phyloP scores from a whole-genome alignment of 2,797 vertebrate genomes.

The Microchirus variegatus region DNA sequence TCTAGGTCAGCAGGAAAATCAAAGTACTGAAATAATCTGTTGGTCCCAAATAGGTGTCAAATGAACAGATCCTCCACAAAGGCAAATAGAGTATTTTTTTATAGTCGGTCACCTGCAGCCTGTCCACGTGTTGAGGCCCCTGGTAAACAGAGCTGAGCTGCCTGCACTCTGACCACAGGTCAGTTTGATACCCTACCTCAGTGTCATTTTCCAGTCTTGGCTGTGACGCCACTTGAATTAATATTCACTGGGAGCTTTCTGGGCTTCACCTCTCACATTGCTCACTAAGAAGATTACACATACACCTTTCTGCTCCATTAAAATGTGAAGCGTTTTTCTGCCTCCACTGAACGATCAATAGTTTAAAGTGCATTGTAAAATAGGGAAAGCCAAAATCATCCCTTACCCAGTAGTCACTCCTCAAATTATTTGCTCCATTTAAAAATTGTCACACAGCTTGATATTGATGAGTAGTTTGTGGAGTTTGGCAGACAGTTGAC shows the following conservation, averaged over 20 bases:
- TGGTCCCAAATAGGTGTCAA: not conserved
- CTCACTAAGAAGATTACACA: slow-evolving; percentile 13
- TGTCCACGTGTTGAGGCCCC: slow-evolving; percentile 60
- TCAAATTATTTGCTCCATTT: slow-evolving; percentile 14
- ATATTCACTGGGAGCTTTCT: not conserved
- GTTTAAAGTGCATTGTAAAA: slow-evolving; percentile 8
- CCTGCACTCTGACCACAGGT: slow-evolving; percentile 23
- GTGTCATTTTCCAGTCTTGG: slow-evolving; percentile 4
- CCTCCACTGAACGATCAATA: not conserved
- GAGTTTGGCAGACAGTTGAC: slow-evolving; percentile 1
- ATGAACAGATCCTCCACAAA: slow-evolving; percentile 13
- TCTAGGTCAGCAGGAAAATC: no score
- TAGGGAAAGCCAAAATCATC: slow-evolving; percentile 3
- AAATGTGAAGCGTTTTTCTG: slow-evolving; percentile 13
- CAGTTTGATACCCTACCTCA: slow-evolving; percentile 20
- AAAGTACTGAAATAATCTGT: no score
- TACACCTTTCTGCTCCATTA: slow-evolving; percentile 1
- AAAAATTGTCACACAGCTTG: no score
- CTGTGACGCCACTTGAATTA: slow-evolving; percentile 24
- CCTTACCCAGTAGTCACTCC: slow-evolving; percentile 3
- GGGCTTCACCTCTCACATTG: not conserved
- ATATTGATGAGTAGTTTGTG: slow-evolving; percentile 19
- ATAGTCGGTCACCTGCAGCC: slow-evolving; percentile 69
- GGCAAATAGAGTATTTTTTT: slow-evolving; percentile 63
- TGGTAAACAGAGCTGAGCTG: slow-evolving; percentile 57